phyloP scores from a whole-genome alignment of 2,888 invertebrate species.

The Galerucella pusilla region DNA sequence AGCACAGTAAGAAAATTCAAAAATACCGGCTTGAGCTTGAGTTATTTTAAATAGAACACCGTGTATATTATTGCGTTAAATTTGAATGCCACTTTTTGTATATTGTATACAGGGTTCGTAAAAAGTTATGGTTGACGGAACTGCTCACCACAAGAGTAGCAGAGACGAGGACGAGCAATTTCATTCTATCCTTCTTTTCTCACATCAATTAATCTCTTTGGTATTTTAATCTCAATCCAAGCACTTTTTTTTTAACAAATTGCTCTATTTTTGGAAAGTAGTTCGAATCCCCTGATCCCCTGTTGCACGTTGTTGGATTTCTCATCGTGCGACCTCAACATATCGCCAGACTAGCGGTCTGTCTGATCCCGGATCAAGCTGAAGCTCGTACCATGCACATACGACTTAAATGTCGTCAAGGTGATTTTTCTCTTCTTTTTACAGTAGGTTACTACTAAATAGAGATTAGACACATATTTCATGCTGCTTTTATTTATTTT shows the following conservation, averaged over 20 bases:
- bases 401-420: conserved; percentile 53
- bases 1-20: too few species aligned
- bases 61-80: too few species aligned
- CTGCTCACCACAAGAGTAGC: too few species aligned
- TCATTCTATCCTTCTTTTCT: too few species aligned
- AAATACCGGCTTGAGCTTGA: too few species aligned
- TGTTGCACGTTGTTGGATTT: conserved; percentile 7
- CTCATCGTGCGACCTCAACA: conserved; percentile 72
- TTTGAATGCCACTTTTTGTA: too few species aligned
- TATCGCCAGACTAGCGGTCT: conserved; percentile 75
- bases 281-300: background rate
- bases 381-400: conserved; percentile 54
- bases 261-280: background rate
- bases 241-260: conserved; percentile 28
- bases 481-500: background rate
- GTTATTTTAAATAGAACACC: too few species aligned
- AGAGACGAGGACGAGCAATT: too few species aligned
- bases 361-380: conserved; percentile 60
- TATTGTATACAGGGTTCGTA: too few species aligned
- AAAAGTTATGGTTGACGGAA: too few species aligned
- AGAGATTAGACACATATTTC: conserved; percentile 31
- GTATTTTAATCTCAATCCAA: background rate
- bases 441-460: conserved; percentile 21
- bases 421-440: conserved; percentile 54
- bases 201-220: too few species aligned